Conservation (phyloP, 2,113 vertebrate species). For the Dinomys branickii region DNA sequence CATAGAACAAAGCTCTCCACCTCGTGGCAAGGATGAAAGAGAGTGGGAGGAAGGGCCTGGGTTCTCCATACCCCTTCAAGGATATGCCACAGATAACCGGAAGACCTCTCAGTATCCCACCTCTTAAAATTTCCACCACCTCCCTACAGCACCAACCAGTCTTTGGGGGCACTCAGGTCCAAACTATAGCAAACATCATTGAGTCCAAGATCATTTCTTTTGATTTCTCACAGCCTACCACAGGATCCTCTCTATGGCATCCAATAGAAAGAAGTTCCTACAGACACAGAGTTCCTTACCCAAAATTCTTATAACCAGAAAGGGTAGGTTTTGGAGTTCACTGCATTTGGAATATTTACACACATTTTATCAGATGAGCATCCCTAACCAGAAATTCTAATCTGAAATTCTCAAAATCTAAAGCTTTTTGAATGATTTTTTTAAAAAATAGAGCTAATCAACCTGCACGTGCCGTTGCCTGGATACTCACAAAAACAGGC, state of each 20-base stretch:
- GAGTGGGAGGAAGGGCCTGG: background rate
- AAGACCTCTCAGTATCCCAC: background rate
- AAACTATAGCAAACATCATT: background rate
- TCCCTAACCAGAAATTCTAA: background rate
- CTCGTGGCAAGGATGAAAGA: background rate
- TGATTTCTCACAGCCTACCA: background rate
- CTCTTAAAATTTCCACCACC: background rate
- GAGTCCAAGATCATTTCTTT: background rate
- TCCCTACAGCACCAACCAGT: background rate
- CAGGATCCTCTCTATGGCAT: background rate
- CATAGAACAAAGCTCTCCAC: background rate
- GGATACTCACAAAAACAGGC: background rate
- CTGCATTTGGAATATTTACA: background rate
- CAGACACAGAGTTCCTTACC: background rate
- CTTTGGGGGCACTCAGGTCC: background rate
- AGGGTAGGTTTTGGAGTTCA: background rate
- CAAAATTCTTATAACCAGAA: background rate
- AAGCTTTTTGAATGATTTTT: background rate
- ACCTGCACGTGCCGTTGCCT: background rate
- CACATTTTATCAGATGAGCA: background rate
- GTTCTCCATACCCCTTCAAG: background rate
- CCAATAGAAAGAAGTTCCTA: background rate
- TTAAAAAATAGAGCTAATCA: background rate
- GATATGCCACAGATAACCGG: background rate
- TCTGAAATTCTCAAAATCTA: background rate